Evolutionary conservation across 1,140 invertebrate species (phyloP).

Genomic region (Tachypleus tridentatus): DNA sequence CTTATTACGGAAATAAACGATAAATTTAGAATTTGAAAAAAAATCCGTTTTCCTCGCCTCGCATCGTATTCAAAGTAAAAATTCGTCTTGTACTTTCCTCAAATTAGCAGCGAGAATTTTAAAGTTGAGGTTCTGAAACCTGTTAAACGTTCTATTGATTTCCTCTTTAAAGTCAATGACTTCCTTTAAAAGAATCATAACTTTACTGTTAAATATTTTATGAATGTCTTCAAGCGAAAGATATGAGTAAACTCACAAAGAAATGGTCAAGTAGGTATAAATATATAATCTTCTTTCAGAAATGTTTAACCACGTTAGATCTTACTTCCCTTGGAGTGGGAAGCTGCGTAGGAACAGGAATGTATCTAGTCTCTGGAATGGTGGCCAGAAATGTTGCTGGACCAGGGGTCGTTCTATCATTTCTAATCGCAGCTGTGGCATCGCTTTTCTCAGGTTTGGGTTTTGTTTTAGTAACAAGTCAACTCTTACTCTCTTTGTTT

Average conservation of each 20-base stretch:
- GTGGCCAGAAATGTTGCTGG: conserved; percentile 72
- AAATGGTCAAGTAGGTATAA: background rate
- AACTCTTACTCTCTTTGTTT: background rate
- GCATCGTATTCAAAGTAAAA: too few species aligned
- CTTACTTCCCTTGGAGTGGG: conserved; percentile 78
- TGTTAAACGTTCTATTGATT: background rate
- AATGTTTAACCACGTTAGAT: conserved; percentile 79
- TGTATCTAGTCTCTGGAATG: conserved; percentile 86
- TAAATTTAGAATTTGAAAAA: too few species aligned
- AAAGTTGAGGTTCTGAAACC: background rate
- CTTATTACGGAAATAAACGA: too few species aligned
- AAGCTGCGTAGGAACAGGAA: conserved; percentile 82
- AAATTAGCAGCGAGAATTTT: background rate
- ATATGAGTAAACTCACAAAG: background rate
- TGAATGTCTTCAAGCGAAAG: conserved; percentile 2
- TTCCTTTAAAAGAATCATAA: conserved; percentile 32
- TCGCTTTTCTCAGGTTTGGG: conserved; percentile 72
- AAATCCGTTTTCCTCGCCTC: too few species aligned
- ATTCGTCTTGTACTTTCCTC: too few species aligned
- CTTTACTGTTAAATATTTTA: conserved; percentile 1
- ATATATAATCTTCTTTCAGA: conserved; percentile 43
- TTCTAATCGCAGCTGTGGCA: conserved; percentile 77
- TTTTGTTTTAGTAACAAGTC: too few species aligned
- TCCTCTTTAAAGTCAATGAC: background rate
- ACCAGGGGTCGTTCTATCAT: conserved; percentile 75